A percentile compares a stretch with the other conserved stretches of the same genome.
phyloP scores from a whole-genome alignment of 2,888 invertebrate genomes.

The Hypomecis punctinalis region DNA sequence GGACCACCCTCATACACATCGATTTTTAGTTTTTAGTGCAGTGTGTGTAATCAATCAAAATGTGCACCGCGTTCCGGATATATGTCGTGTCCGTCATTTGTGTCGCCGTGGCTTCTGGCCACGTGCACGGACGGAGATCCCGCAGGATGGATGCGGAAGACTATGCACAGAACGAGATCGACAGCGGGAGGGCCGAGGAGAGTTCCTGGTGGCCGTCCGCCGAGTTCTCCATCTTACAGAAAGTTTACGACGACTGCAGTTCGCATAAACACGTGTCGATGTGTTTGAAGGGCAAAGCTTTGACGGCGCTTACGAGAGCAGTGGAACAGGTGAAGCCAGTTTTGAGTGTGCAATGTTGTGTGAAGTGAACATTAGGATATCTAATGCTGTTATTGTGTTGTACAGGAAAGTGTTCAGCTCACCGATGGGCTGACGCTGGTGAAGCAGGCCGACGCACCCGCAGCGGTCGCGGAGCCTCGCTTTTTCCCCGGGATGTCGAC shows the following conservation, averaged over 20 bases:
- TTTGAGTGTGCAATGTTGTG: conserved; percentile 43
- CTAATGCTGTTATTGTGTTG: conserved; percentile 52
- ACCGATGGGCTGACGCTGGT: conserved; percentile 86
- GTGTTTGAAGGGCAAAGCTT: conserved; percentile 86
- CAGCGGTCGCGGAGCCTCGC: conserved; percentile 83
- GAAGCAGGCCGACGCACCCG: conserved; percentile 83
- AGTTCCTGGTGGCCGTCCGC: conserved; percentile 84
- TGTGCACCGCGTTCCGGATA: conserved; percentile 81
- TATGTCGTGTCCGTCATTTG: conserved; percentile 75
- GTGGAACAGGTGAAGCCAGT: conserved; percentile 82
- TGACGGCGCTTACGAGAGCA: conserved; percentile 84
- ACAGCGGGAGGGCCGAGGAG: conserved; percentile 80
- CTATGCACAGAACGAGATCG: conserved; percentile 77
- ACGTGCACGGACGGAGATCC: conserved; percentile 78
- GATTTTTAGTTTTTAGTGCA: conserved; percentile 72
- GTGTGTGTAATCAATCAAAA: conserved; percentile 69
- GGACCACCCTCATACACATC: conserved; percentile 77
- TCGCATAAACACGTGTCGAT: conserved; percentile 84
- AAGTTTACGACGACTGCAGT: conserved; percentile 87
- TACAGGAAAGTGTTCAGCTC: conserved; percentile 85
- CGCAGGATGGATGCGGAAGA: conserved; percentile 77
- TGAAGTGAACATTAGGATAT: conserved; percentile 52
- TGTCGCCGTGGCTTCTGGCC: conserved; percentile 70
- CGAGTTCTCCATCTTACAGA: conserved; percentile 84
- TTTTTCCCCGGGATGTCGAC: conserved; percentile 83